phyloP scores from a whole-genome alignment of 2,797 vertebrate genomes.

The Poecilia wingei region DNA sequence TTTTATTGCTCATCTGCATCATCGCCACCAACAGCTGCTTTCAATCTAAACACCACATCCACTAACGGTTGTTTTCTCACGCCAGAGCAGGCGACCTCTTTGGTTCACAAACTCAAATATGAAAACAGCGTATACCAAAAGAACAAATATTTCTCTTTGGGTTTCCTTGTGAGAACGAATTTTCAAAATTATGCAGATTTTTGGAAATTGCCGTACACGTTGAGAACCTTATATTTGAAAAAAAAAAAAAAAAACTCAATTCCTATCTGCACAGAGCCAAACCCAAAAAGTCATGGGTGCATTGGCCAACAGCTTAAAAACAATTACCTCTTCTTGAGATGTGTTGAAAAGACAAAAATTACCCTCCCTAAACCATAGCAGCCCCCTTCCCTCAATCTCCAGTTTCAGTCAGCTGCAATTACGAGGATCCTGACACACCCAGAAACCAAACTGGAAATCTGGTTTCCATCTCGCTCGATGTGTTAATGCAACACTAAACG shows the following conservation, averaged over 20 bases:
- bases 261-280: neutral
- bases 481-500: conserved; percentile 22
- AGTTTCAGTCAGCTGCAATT: conserved; percentile 11
- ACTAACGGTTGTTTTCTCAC: neutral
- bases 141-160: conserved; percentile 1
- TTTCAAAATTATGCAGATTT: neutral
- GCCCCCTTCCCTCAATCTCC: neutral
- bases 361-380: neutral
- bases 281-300: neutral
- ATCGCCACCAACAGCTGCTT: conserved; percentile 1
- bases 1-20: conserved; percentile 4
- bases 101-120: neutral
- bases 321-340: neutral
- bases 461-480: conserved; percentile 10
- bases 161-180: neutral
- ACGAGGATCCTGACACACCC: conserved; percentile 18
- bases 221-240: neutral
- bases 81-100: neutral
- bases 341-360: conserved; percentile 7
- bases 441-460: conserved; percentile 2
- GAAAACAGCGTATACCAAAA: neutral
- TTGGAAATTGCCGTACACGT: neutral
- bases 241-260: neutral
- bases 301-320: conserved; percentile 2
- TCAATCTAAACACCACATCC: neutral